Base-by-base conservation (phyloP, 2,113 vertebrate genomes). In the Hippocampus comes region DNA sequence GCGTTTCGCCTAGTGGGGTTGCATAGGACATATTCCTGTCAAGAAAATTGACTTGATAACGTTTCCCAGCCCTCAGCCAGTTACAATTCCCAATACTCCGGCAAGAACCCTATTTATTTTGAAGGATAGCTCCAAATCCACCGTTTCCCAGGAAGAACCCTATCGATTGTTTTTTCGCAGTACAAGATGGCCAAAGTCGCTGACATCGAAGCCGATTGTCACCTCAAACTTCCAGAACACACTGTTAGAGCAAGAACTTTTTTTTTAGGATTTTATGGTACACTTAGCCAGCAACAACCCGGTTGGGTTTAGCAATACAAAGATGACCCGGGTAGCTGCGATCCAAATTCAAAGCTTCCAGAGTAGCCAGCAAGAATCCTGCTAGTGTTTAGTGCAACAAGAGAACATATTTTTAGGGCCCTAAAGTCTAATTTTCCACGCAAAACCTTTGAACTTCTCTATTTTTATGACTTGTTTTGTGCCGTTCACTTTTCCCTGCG, bases 391-490 rank as follows among this genome's bases (percentile, higher is more conserved):
- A 48, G 59, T 30, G 18, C n/a, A 15, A 23, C 41, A 48, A 48
- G 23, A 66, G 48, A 7, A 25, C 11, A 9, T 27, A 12, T 49
- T 68, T 83, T 78, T 63, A 84, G 86, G 85, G 76, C 87, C 87
- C 90, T 75, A 80, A 89, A 73, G 73, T 89, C 80, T 91, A 90
- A 91, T 91, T 91, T 91, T 91, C 63, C 87, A 88, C 76, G 76
- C 83, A 84, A 79, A 77, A 91, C 80, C 77, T 78, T 88, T 88
- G 71, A 78, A 89, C 83, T 78, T 88, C 71, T n/a, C 38, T 90
- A 87, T 90, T 88, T 91, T 86, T 86, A 71, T 74, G 79, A 85
- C 78, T 63, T 89, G 77, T 83, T 86, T 84, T 71, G 82, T 78
- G 82, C 89, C 80, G 80, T 72, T 82, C 79, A 63, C 55, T 59